Evolutionary conservation across 1,140 invertebrate genomes (phyloP).

Genomic region (Dreissena polymorpha): DNA sequence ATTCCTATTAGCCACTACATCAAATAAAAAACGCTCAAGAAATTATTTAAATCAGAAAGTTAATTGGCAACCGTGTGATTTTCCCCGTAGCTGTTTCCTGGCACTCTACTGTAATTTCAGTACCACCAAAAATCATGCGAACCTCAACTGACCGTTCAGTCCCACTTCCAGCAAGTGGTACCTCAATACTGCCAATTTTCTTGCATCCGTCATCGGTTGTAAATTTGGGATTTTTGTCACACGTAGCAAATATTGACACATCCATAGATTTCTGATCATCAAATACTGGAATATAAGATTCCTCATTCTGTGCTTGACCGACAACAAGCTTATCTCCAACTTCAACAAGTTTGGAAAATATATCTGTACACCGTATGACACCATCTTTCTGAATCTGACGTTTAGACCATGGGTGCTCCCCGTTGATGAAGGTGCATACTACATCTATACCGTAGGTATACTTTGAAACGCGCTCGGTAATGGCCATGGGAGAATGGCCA

Average conservation of each 20-base stretch:
- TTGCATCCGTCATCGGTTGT: constrained; percentile 2
- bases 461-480: neutral
- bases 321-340: neutral
- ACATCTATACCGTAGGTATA: neutral
- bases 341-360: neutral
- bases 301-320: neutral
- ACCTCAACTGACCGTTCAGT: neutral
- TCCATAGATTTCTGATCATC: neutral
- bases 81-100: neutral
- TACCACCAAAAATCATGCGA: constrained; percentile 1
- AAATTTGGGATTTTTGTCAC: neutral
- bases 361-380: neutral
- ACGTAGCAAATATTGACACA: neutral
- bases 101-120: neutral
- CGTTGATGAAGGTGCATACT: neutral
- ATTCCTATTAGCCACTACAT: too few relatives aligned
- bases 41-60: too few relatives aligned
- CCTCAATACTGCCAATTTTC: neutral
- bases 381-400: neutral
- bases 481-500: neutral
- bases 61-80: too few relatives aligned
- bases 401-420: neutral
- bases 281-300: neutral
- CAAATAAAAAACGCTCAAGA: too few relatives aligned
- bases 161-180: neutral